A percentile compares a stretch with the other conserved stretches of the same genome.
Conservation (phyloP, 1,140 invertebrate species). For the Lethocerus indicus region DNA sequence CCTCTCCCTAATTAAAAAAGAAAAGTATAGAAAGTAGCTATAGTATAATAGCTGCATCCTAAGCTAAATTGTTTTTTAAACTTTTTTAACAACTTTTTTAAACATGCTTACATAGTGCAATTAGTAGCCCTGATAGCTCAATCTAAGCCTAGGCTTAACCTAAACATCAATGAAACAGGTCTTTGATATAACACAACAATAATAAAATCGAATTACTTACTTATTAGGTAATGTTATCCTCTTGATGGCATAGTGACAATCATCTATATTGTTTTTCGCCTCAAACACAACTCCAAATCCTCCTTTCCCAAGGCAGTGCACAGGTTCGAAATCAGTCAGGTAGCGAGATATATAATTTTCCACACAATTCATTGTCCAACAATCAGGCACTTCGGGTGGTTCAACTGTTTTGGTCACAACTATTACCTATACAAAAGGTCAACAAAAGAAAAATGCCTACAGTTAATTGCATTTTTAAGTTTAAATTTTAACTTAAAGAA, state of each 20-base stretch:
- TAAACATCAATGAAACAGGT: too few species aligned
- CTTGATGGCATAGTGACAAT: conserved; percentile 90
- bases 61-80: neutral
- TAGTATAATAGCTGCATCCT: too few species aligned
- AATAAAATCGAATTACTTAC: conserved; percentile 27
- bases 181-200: conserved; percentile 2
- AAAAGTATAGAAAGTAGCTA: too few species aligned
- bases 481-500: too few species aligned
- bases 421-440: too few species aligned
- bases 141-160: too few species aligned
- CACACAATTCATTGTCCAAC: too few species aligned
- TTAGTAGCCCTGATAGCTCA: neutral
- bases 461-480: too few species aligned
- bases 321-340: conserved; percentile 67
- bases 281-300: conserved; percentile 96
- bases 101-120: too few species aligned
- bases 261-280: conserved; percentile 86
- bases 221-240: conserved; percentile 73
- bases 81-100: neutral
- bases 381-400: too few species aligned
- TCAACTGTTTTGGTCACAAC: too few species aligned
- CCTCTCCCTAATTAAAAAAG: conserved; percentile 38
- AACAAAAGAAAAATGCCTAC: too few species aligned
- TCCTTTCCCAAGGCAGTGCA: conserved; percentile 75
- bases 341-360: conserved; percentile 45